Evolutionary conservation across 1,140 invertebrate genomes (phyloP), one percentile per base, ranked within the genome.

Genomic region (Heliconius hermathena): DNA sequence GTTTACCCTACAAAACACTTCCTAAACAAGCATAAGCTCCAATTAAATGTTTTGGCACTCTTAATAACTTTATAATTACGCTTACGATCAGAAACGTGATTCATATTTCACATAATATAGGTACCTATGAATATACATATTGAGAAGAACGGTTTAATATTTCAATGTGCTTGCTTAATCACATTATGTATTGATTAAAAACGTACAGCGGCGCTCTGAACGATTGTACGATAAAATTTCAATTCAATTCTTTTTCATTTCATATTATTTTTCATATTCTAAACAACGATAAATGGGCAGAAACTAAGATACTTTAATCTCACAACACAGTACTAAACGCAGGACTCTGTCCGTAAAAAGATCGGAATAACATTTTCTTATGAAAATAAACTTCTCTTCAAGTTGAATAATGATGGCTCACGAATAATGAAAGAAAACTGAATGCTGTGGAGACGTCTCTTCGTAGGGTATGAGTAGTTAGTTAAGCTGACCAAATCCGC

Each of bases 101-200:
- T 52, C 54, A 57, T 57, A 22, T 57, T 57, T 57, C n/a, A 57
- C n/a, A 57, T 57, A 57, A 22, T 57, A 22, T 57, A 36, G 6
- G 33, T 36, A 22, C n/a, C 11, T 57, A 22, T 20, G 41, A 46
- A 57, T 57, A 57, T 57, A 57, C 49, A 20, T 18, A 20, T 22
- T 22, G 54, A 8, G n/a, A 22, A 57, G 54, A 57, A 9, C 54
- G 54, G 20, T 57, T 57, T 57, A 22, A 57, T 57, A 57, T 57
- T 57, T 57, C 54, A 57, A 57, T 57, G 2, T 22, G 54, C 54
- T 57, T 57, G 54, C 54, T 57, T 57, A 22, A 57, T 57, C n/a
- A 57, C 54, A 57, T 57, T 57, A 22, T 57, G 54, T 57, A 57
- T 57, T 57, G 54, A 57, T 57, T 57, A 57, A 57, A 57, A 57